Base-by-base conservation (phyloP, 2,797 vertebrate genomes). In the Periparus ater region DNA sequence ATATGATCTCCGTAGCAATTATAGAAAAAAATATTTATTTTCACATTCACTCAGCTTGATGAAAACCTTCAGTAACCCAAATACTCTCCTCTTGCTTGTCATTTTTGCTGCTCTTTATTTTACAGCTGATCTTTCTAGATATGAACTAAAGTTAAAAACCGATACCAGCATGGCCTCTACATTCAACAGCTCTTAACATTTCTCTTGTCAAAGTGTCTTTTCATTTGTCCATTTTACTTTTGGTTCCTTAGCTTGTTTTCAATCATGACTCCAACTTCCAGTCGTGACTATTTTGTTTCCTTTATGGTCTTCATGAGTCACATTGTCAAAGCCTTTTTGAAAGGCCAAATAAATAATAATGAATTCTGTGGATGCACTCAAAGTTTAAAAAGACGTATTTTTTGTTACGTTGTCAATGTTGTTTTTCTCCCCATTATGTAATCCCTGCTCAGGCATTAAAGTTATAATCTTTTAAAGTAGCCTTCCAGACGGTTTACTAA, bases 401-500 rank as follows among this genome's bases (percentile, higher is more conserved):
- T 94, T 95, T 22, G 23, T 81, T 75, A 42, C 32, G 21, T 76
- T 92, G 79, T 55, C 89, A 63, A 2, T 55, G 67, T n/a, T 85
- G 29, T 12, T 88, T 94, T 91, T 57, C 42, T 89, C 63, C 87
- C 29, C 21, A 4, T 91, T 95, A 81, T 73, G 57, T 84, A 92
- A 92, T 78, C 85, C 45, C 44, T 81, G 38, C 42, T 79, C 82
- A 54, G 70, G 53, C 70, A 76, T 94, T 89, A 45, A 81, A 91
- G 57, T 89, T 88, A 84, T 8, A 76, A 71, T 90, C 76, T 93
- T 78, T 94, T 76, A 81, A 88, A 88, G 80, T 93, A 85, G 71
- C 73, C 85, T 90, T 94, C n/a, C 74, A 85, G 71, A 29, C 23
- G 0, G 38, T 86, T 81, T 76, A 57, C 67, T 81, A 27, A 81